Conservation (phyloP, 2,888 invertebrate genomes). For the Ophion obscuratus region DNA sequence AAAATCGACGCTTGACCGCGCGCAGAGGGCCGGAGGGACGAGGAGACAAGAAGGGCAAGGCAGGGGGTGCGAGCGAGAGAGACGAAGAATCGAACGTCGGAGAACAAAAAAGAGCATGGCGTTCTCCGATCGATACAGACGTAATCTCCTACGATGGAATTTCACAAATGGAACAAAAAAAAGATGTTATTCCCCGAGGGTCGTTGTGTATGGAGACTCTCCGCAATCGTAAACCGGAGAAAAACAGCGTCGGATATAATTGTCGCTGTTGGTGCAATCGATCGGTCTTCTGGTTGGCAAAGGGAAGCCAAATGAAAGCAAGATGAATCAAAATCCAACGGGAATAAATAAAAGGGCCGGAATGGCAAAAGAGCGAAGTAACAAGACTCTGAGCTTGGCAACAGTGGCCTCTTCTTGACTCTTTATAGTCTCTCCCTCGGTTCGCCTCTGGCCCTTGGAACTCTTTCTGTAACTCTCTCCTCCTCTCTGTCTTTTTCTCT, state of each 20-base stretch:
- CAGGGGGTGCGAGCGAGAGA: conserved; percentile 30
- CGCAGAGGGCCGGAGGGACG: conserved; percentile 13
- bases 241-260: not conserved
- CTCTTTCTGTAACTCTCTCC: conserved; percentile 48
- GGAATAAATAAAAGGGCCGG: conserved; percentile 45
- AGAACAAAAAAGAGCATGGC: not conserved
- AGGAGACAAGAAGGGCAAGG: conserved; percentile 36
- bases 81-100: not conserved
- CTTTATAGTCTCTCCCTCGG: conserved; percentile 47
- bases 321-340: conserved; percentile 38
- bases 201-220: not conserved
- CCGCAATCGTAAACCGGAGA: not conserved
- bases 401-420: conserved; percentile 77
- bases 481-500: conserved; percentile 63
- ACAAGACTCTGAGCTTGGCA: conserved; percentile 74
- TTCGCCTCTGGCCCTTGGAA: conserved; percentile 43
- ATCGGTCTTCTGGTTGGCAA: conserved; percentile 36
- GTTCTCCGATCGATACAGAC: not conserved
- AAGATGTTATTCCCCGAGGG: not conserved
- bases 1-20: conserved; percentile 37
- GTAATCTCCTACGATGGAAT: not conserved
- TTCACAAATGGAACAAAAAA: not conserved
- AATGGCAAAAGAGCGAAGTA: conserved; percentile 42
- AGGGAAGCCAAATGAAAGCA: conserved; percentile 2
- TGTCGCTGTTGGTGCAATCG: conserved; percentile 66